Base-by-base conservation (phyloP, 2,797 vertebrate genomes). In the Sitta carolinensis region DNA sequence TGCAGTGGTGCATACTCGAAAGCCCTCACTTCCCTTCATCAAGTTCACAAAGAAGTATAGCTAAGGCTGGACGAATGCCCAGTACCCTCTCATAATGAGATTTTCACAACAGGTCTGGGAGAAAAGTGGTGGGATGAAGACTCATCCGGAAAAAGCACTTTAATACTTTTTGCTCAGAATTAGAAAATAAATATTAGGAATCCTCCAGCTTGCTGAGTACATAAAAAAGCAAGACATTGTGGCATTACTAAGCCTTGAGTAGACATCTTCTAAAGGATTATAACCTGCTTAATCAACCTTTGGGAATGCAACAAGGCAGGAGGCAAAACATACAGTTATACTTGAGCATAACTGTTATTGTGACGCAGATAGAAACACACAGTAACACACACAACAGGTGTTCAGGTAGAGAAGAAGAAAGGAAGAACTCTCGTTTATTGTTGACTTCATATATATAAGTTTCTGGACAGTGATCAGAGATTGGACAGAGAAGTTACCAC, bases 111-210 rank as follows among this genome's bases (percentile, higher is more conserved):
- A 90, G 34, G 7, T 51, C 59, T 90, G 50, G 13, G 30, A 82
- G 27, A 34, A 36, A 67, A 90, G 62, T 26, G 19, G 8, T 18
- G 47, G 58, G 40, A 89, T 32, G 72, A 82, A 84, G 30, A 29
- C 18, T 43, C 12, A 40, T 69, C 48, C 55, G 77, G 63, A 80
- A 77, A 79, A 76, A 61, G 13, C 10, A 43, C 34, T 36, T 70
- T 64, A 45, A 48, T 55, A 27, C 30, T 30, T 89, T 76, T 89
- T 94, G 30, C 54, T 62, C 23, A 54, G n/a, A 9, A 9, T 50
- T 83, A 89, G 61, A 77, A 93, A 90, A 77, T 57, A 83, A 87
- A 43, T 77, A 54, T 36, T 36, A 84, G 57, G 81, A 82, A 89
- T 50, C 61, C 61, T 74, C n/a, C 68, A 70, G 42, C 34, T 42